A percentile compares a stretch with the other conserved stretches of the same genome.
Evolutionary conservation across 2,113 vertebrate species (phyloP).

Genomic region (Saimiri boliviensis): DNA sequence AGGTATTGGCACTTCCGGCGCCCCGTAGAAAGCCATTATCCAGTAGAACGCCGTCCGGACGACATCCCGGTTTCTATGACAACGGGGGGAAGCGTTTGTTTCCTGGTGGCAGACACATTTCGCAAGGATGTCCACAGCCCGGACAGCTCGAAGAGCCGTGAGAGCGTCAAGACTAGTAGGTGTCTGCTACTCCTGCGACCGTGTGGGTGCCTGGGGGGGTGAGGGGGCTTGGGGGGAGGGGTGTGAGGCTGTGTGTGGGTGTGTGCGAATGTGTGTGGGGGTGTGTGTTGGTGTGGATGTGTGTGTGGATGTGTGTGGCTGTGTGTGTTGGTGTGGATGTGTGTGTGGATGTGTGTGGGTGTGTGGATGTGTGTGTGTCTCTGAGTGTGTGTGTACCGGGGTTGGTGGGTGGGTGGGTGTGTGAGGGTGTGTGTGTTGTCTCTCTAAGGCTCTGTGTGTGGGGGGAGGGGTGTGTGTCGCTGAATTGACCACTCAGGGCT

Average conservation of each 20-base stretch:
- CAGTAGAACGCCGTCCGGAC: not conserved
- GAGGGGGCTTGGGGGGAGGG: no score
- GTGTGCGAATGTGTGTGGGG: no score
- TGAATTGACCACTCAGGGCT: no score
- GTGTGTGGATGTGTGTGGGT: no score
- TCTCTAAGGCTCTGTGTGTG: no score
- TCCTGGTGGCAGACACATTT: not conserved
- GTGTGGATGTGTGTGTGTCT: no score
- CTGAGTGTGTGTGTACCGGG: not conserved
- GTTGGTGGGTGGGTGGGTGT: not conserved
- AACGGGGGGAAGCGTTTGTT: constrained; percentile 7
- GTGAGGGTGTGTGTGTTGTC: no score
- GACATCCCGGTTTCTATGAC: constrained; percentile 52
- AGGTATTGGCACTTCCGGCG: not conserved
- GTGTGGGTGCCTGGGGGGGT: not conserved
- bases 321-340: no score
- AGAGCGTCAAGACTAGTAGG: not conserved
- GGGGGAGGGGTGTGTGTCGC: no score
- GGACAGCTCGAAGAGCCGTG: not conserved
- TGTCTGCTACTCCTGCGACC: not conserved
- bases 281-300: no score
- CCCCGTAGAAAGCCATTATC: not conserved
- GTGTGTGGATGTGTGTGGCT: no score
- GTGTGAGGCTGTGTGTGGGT: not conserved
- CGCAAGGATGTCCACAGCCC: not conserved